A percentile compares a stretch with the other conserved stretches of the same genome.
Conservation (phyloP, 2,797 vertebrate genomes). For the Oophaga sylvatica region DNA sequence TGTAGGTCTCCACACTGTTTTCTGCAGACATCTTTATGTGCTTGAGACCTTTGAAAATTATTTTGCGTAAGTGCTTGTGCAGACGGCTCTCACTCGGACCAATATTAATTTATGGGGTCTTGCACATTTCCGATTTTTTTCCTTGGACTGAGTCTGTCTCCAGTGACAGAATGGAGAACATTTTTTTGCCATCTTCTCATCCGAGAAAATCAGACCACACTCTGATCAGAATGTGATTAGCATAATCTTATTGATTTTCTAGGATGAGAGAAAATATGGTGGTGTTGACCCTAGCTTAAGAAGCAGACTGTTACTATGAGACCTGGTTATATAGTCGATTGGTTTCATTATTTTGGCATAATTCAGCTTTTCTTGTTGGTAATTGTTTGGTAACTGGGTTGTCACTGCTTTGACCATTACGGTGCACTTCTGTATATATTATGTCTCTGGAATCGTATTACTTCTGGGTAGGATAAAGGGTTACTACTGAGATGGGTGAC, state of each 20-base stretch:
- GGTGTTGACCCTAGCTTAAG: too few species aligned
- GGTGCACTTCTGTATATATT: background rate
- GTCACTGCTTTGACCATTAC: background rate
- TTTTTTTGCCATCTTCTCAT: too few species aligned
- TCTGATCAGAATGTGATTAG: too few species aligned
- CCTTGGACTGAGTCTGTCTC: too few species aligned
- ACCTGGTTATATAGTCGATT: background rate
- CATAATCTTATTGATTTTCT: too few species aligned
- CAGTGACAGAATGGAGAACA: too few species aligned
- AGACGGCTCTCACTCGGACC: too few species aligned
- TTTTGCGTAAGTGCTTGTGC: background rate
- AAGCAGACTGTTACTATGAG: background rate
- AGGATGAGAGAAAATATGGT: too few species aligned
- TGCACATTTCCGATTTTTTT: too few species aligned
- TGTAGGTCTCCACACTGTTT: background rate
- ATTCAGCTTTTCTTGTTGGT: background rate
- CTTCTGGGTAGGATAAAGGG: background rate
- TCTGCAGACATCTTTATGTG: background rate
- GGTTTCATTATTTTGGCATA: background rate
- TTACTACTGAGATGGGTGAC: constrained; percentile 8
- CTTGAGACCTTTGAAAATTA: background rate
- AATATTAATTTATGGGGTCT: too few species aligned
- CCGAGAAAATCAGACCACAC: too few species aligned
- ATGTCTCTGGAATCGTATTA: background rate
- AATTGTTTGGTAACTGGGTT: background rate